Evolutionary conservation across 2,797 vertebrate genomes (phyloP).

Genomic region (Phaenicophaeus curvirostris): DNA sequence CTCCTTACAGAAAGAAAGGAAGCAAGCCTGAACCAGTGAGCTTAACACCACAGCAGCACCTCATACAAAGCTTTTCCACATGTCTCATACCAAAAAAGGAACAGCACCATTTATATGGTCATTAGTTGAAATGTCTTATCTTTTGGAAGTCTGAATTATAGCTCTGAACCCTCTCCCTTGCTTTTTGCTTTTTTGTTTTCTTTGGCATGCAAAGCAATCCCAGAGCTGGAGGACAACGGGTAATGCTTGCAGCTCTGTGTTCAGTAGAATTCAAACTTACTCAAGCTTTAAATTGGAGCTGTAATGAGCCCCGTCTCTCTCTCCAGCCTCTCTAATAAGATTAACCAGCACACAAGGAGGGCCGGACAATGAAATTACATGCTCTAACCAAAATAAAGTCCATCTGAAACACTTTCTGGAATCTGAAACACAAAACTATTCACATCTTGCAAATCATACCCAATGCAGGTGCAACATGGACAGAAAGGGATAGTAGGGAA

Average conservation of each 20-base stretch:
- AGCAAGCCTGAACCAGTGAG: background rate
- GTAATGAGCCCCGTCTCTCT: background rate
- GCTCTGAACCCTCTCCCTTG: background rate
- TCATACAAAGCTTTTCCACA: no score
- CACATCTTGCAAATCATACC: background rate
- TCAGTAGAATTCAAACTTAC: conserved; percentile 45
- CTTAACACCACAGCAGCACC: no score
- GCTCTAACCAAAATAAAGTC: background rate
- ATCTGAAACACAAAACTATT: background rate
- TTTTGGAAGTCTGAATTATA: background rate
- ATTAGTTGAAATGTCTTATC: background rate
- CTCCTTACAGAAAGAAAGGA: background rate
- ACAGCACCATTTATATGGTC: no score
- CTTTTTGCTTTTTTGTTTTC: background rate
- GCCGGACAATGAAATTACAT: background rate
- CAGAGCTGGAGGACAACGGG: background rate
- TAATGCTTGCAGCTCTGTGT: background rate
- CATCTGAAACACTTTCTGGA: background rate
- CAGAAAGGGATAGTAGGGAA: background rate
- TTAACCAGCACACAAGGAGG: background rate
- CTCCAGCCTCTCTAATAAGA: background rate
- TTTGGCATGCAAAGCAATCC: background rate
- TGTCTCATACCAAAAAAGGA: no score
- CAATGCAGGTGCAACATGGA: background rate
- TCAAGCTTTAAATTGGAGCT: conserved; percentile 52